Evolutionary conservation across 2,797 vertebrate species (phyloP).

Genomic region (Lepus oiostolus): DNA sequence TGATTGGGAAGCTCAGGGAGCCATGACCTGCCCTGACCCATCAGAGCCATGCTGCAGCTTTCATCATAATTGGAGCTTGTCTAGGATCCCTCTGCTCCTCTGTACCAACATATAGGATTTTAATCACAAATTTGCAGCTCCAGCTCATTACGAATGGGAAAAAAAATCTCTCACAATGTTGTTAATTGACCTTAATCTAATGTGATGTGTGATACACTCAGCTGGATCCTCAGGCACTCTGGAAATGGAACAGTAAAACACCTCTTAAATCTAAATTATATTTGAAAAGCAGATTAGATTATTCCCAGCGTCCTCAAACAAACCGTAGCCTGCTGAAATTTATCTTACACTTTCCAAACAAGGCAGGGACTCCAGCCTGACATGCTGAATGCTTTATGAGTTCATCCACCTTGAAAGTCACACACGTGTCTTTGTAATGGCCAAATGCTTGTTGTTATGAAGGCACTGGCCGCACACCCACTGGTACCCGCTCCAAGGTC

Average conservation of each 20-base stretch:
- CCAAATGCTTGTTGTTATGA: not conserved
- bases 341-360: constrained; percentile 79
- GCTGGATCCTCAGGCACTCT: constrained; percentile 63
- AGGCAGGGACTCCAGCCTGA: constrained; percentile 12
- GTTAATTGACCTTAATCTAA: constrained; percentile 87
- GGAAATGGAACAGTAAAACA: constrained; percentile 69
- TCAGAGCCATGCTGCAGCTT: constrained; percentile 20
- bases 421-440: not conserved
- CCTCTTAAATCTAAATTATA: constrained; percentile 85
- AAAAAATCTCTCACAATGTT: constrained; percentile 63
- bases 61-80: constrained; percentile 64
- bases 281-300: constrained; percentile 86
- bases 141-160: constrained; percentile 66
- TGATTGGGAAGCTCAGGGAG: constrained; percentile 75
- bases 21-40: constrained; percentile 58
- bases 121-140: constrained; percentile 75
- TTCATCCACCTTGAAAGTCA: constrained; percentile 60
- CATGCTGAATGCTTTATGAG: constrained; percentile 60
- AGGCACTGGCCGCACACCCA: not conserved
- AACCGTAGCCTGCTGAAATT: constrained; percentile 79
- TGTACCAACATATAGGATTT: constrained; percentile 75
- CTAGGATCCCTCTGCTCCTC: not conserved
- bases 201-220: constrained; percentile 80
- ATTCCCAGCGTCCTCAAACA: constrained; percentile 79
- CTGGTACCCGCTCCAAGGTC: not conserved